Evolutionary conservation across 2,113 vertebrate genomes (phyloP).

Genomic region (Rhinoptilus africanus): DNA sequence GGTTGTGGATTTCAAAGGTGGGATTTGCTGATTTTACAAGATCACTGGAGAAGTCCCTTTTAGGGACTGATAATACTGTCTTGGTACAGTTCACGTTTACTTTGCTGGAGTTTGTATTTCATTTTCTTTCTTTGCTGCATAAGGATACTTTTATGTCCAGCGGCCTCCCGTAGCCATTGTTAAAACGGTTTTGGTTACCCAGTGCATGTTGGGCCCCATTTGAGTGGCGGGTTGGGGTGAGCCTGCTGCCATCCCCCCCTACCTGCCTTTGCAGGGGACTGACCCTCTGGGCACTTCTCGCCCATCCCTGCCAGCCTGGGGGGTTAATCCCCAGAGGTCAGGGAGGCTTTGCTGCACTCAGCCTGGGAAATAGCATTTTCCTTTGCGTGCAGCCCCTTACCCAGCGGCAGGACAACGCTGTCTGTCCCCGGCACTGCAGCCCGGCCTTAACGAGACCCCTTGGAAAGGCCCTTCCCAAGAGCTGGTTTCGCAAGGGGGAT

Average conservation of each 20-base stretch:
- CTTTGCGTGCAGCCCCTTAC: background rate
- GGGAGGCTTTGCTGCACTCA: background rate
- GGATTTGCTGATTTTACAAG: background rate
- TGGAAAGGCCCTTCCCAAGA: background rate
- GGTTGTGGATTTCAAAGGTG: background rate
- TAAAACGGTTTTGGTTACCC: background rate
- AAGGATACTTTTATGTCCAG: background rate
- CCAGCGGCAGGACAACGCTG: background rate
- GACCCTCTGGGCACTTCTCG: too few relatives aligned
- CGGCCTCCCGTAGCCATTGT: background rate
- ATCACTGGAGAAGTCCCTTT: background rate
- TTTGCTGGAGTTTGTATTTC: background rate
- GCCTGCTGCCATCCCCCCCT: background rate
- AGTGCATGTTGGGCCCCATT: fast-evolving
- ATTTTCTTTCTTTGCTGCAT: background rate
- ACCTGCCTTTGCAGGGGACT: background rate
- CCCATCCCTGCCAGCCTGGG: background rate
- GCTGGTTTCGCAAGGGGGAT: background rate
- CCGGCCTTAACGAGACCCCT: background rate
- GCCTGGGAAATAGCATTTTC: fast-evolving
- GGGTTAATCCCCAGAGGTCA: background rate
- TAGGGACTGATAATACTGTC: background rate
- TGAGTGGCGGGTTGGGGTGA: fast-evolving
- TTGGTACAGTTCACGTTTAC: background rate
- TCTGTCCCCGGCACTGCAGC: background rate